Base-by-base conservation (phyloP, 2,797 vertebrate species). In the Geotrypetes seraphini region DNA sequence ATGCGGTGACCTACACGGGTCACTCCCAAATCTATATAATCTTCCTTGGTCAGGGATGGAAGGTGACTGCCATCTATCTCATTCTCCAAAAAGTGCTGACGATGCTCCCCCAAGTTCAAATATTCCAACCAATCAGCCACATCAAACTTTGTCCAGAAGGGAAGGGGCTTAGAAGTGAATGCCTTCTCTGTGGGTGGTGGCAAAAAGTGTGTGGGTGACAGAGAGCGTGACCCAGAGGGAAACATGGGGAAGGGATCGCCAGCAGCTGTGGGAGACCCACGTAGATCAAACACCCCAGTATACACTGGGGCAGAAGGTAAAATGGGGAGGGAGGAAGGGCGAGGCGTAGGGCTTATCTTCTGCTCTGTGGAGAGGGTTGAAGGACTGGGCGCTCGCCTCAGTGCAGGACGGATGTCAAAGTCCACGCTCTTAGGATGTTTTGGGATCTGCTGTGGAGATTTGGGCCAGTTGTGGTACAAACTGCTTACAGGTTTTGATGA, bases 81-180 rank as follows among this genome's bases (percentile, higher is more conserved):
- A 18, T 97, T 94, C 80, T 97, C 91, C 46, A 97, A 77, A 81
- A 96, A 97, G 5, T 84, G 83, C 16, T 91, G 92, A 5, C 90
- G 77, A 66, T 97, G 92, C 63, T 97, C 92, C 0, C 84, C 83
- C 67, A 97, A 57, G 59, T 93, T 92, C 63, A 96, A 72, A 69
- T 90, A 92, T 15, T 85, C 88, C 4, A 97, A 69, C 92, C 92
- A 97, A 39, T 97, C 92, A 1, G 92, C 92, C 33, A 96, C 92
- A 6, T 97, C 92, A 6, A 90, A 94, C 63, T 97, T 97, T 81
- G 83, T 95, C 92, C 92, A 96, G 45, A 93, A 95, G 18, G 88
- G 87, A 52, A 96, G 63, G 1, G 91, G 92, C 50, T 96, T 97
- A 26, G 88, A 84, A n/a, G 90, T 89, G 10, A 96, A 96, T 1